Conservation (phyloP, 2,888 invertebrate species). For the Camptogramma bilineatum region DNA sequence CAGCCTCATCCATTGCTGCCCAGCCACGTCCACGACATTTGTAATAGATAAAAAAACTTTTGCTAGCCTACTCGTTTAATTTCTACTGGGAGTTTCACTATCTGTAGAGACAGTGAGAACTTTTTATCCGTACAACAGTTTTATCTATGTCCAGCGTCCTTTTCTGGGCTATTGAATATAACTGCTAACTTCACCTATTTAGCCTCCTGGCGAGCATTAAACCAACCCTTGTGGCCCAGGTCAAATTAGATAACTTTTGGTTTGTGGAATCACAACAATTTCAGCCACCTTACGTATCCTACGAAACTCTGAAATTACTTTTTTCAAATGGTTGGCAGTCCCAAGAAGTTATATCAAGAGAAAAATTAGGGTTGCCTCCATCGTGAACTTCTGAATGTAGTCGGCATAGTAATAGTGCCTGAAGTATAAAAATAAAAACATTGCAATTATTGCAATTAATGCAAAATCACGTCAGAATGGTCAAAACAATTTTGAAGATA, state of each 20-base stretch:
- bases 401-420: too few relatives aligned
- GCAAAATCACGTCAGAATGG: too few relatives aligned
- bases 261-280: conserved; percentile 20
- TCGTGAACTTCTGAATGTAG: background rate
- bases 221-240: conserved; percentile 38
- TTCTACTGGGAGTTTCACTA: too few relatives aligned
- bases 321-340: conserved; percentile 1
- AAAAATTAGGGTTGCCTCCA: background rate
- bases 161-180: conserved; percentile 56
- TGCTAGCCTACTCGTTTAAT: too few relatives aligned
- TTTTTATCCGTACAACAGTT: background rate
- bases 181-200: conserved; percentile 53
- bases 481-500: too few relatives aligned
- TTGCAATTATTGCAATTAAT: too few relatives aligned
- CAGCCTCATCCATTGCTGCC: too few relatives aligned
- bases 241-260: conserved; percentile 55
- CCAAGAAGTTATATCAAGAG: background rate
- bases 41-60: too few relatives aligned
- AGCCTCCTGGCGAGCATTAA: conserved; percentile 42
- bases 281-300: background rate
- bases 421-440: too few relatives aligned
- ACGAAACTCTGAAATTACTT: conserved; percentile 12
- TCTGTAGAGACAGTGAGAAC: background rate
- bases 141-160: conserved; percentile 14
- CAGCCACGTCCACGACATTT: too few relatives aligned